Conservation (phyloP, 2,797 vertebrate genomes). For the Chrysocyon brachyurus region DNA sequence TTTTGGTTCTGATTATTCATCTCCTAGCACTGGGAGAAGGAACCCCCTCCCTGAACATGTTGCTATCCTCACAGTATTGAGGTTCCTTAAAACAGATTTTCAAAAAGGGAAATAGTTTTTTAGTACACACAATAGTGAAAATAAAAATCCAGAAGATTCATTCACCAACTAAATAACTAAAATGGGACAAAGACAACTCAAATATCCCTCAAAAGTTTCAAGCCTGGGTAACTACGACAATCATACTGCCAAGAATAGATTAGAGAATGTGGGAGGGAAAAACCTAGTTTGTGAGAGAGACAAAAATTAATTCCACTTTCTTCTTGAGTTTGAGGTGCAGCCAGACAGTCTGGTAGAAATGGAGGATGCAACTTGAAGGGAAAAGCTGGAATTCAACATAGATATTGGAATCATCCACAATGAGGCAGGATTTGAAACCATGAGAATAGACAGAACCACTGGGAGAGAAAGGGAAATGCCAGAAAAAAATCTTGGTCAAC, state of each 20-base stretch:
- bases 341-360: slow-evolving; percentile 36
- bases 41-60: neutral
- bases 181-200: slow-evolving; percentile 16
- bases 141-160: slow-evolving; percentile 20
- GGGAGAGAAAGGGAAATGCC: neutral
- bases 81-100: slow-evolving; percentile 55
- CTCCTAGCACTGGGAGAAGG: neutral
- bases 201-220: slow-evolving; percentile 66
- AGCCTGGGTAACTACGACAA: slow-evolving; percentile 42
- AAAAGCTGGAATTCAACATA: slow-evolving; percentile 1
- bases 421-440: slow-evolving; percentile 30
- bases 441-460: neutral
- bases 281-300: slow-evolving; percentile 58
- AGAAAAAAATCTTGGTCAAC: slow-evolving; percentile 26
- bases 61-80: slow-evolving; percentile 35
- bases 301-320: slow-evolving; percentile 56
- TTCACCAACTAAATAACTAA: slow-evolving; percentile 43
- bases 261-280: slow-evolving; percentile 57
- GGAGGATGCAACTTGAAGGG: neutral
- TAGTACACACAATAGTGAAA: slow-evolving; percentile 20
- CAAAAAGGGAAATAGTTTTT: neutral
- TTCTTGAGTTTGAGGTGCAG: slow-evolving; percentile 35
- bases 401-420: neutral
- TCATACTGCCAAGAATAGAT: slow-evolving; percentile 60
- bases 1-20: slow-evolving; percentile 25